Base-by-base conservation (phyloP, 2,797 vertebrate genomes). In the Loris lydekkerianus region DNA sequence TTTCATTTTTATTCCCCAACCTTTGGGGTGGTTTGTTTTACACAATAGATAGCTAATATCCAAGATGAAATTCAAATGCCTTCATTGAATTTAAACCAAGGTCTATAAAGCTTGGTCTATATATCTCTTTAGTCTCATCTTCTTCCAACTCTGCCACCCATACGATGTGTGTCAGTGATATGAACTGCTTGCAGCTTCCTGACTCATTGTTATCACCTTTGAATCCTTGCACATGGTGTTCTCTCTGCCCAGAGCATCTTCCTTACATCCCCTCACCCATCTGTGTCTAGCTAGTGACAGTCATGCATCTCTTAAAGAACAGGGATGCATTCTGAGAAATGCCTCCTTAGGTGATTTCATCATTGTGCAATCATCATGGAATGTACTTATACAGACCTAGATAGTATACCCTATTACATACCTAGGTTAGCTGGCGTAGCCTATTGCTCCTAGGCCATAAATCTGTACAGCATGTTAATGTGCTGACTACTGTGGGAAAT, bases 1-100 rank as follows among this genome's bases (percentile, higher is more conserved):
- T 81, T n/a, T 34, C 31, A 49, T 90, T 88, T 95, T 73, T 86
- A 91, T 37, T 40, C 15, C n/a, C 27, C 70, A 58, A 86, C 15
- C 18, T 89, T 89, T 58, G 7, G 10, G 15, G 31, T 73, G 43
- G 37, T 21, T 67, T 43, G 5, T 77, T 80, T 37, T 29, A 56
- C 13, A 17, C 17, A 70, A 49, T 15, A 86, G 76, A 75, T 72
- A 93, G 75, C 17, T 75, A 13, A 82, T 84, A 70, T n/a, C 17
- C 31, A 76, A 86, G 37, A 8, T 87, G 5, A 91, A 58, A 23
- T 85, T 27, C 43, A 80, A 83, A 83, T 91, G 91, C 61, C 46
- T 86, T 95, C 43, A n/a, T 94, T 40, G 34, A 34, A 34, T 34
- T 34, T 34, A 34, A 34, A 34, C 34, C 34, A 34, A 37, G 76